Percentiles rank a stretch among this genome's conserved stretches.
These are phyloP conservation scores for Hydroisotoma schaefferi DNA, from an alignment of 2,888 invertebrate genomes.

Conservation along the genomic window DNA sequence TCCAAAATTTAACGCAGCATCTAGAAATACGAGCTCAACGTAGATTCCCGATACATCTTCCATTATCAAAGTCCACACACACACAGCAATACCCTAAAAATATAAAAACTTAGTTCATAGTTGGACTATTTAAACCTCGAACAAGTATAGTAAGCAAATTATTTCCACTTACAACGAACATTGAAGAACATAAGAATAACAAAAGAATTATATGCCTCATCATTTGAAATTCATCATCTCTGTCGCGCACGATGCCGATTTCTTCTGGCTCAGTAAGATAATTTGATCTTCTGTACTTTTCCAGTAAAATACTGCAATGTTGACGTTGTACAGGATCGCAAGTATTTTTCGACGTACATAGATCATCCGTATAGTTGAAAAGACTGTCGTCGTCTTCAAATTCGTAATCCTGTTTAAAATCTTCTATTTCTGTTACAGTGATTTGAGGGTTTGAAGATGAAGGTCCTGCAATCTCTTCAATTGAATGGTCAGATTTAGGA, in stretches of 20 bases:
- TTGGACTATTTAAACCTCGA: no score
- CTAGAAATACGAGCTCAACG: conserved; percentile 86
- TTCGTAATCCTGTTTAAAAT: conserved; percentile 49
- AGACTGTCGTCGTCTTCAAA: conserved; percentile 56
- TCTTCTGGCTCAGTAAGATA: conserved; percentile 50
- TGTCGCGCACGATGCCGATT: conserved; percentile 49
- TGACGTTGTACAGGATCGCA: conserved; percentile 42
- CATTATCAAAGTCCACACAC: conserved; percentile 75
- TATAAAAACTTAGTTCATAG: neutral
- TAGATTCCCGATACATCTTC: conserved; percentile 84
- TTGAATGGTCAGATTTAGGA: conserved; percentile 7
- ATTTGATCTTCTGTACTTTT: conserved; percentile 47
- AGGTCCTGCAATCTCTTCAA: conserved; percentile 27
- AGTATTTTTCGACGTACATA: conserved; percentile 45
- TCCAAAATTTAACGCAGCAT: conserved; percentile 82
- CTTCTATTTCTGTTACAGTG: conserved; percentile 46
- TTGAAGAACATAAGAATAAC: conserved; percentile 73
- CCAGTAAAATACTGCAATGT: conserved; percentile 47
- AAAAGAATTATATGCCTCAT: conserved; percentile 77
- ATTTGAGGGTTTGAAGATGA: conserved; percentile 17
- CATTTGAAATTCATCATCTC: conserved; percentile 59
- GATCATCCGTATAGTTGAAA: conserved; percentile 45
- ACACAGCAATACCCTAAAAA: conserved; percentile 71
- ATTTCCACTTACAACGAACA: conserved; percentile 73
- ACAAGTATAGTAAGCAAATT: neutral